Percentiles rank a stretch among this genome's conserved stretches.
These are phyloP conservation scores for Doryteuthis pealeii DNA, from an alignment of 1,140 invertebrate species.

Conservation along the genomic window DNA sequence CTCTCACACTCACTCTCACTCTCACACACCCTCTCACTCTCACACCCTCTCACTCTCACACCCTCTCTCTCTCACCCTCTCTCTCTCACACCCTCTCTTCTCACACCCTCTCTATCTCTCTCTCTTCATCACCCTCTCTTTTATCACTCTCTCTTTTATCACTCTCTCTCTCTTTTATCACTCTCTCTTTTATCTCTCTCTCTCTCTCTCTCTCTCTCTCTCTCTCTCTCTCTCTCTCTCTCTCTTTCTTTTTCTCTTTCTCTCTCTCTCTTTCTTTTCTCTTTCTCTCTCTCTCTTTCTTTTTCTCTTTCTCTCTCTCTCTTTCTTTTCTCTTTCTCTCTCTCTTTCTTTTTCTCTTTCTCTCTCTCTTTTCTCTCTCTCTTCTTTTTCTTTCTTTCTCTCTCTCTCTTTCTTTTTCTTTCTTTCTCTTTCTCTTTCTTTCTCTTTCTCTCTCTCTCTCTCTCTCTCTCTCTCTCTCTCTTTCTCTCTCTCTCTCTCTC, in stretches of 20 bases:
- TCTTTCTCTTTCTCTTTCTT: neutral
- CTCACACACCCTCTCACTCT: slow-evolving; percentile 9
- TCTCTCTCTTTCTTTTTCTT: neutral
- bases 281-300: neutral
- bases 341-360: neutral
- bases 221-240: slow-evolving; percentile 19
- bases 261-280: too few species aligned
- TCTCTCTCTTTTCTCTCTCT: neutral
- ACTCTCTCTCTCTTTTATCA: slow-evolving; percentile 12
- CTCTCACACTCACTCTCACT: neutral
- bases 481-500: neutral
- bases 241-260: too few species aligned
- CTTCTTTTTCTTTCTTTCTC: neutral
- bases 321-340: neutral
- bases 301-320: neutral
- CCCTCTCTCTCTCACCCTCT: slow-evolving; percentile 2
- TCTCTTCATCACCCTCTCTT: slow-evolving; percentile 5
- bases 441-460: neutral
- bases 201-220: slow-evolving; percentile 13
- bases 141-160: neutral
- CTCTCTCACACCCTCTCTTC: slow-evolving; percentile 13
- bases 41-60: slow-evolving; percentile 13
- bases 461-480: neutral
- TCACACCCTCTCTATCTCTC: too few species aligned
- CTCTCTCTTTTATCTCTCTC: slow-evolving; percentile 11